phyloP scores from a whole-genome alignment of 1,140 invertebrate species.

The Hycleus cichorii region DNA sequence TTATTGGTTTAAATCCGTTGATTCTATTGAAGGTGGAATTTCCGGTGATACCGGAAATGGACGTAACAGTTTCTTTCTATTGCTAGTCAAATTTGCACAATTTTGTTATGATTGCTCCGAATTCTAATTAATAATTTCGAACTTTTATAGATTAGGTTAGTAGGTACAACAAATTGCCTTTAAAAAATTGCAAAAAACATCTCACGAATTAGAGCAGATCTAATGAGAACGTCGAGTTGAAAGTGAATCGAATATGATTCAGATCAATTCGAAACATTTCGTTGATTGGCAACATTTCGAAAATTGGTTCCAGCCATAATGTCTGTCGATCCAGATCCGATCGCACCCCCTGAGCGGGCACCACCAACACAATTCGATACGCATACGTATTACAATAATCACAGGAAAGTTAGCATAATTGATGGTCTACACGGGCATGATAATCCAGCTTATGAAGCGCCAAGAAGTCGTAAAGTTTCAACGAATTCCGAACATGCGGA shows the following conservation, averaged over 20 bases:
- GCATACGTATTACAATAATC: not conserved
- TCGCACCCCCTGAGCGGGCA: constrained; percentile 4
- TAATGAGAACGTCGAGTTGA: not conserved
- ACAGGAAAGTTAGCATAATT: constrained; percentile 23
- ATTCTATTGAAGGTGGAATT: no score
- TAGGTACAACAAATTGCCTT: no score
- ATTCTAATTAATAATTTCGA: no score
- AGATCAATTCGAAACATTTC: not conserved
- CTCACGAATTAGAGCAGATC: no score
- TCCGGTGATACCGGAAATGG: no score
- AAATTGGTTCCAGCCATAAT: constrained; percentile 6
- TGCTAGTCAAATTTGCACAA: no score
- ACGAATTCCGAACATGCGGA: constrained; percentile 37
- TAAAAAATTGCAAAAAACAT: no score
- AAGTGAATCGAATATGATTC: not conserved
- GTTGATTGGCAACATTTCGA: not conserved
- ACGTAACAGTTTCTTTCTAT: no score
- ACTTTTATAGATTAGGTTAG: no score
- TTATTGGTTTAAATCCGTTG: no score
- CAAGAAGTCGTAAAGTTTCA: constrained; percentile 34
- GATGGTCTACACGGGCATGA: constrained; percentile 30
- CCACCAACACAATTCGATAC: constrained; percentile 5
- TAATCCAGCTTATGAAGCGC: constrained; percentile 37
- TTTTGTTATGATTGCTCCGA: no score
- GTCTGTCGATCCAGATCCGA: constrained; percentile 9